Base-by-base conservation (phyloP, 2,888 invertebrate species). In the Gari tellinella region DNA sequence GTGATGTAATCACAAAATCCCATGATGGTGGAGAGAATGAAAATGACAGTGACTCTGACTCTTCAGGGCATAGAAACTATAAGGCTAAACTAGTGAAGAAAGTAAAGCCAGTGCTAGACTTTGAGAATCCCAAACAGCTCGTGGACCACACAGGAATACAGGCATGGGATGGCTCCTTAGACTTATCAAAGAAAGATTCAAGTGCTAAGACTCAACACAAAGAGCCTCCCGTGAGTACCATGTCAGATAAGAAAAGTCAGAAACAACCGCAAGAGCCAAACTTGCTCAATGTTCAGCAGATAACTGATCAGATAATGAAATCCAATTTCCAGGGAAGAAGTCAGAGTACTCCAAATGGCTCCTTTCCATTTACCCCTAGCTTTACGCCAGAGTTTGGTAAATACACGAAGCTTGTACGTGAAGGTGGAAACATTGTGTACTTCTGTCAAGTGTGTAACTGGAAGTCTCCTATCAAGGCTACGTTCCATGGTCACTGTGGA, bases 381-480 rank as follows among this genome's bases (percentile, higher is more conserved):
- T 85, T 73, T 52, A 86, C 87, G 1, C 79, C 83, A 10, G 86
- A 86, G 61, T 88, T 88, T 72, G 86, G 87, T 15, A 84, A 86
- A 62, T 86, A 81, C 48, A 88, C 87, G 15, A 86, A 86, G 58
- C 72, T 88, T 8, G 81, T 88, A 4, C 63, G 87, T 37, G 87
- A 88, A 72, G 87, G 87, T 8, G 87, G 87, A 1, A 86, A 86
- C 48, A 86, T 86, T 70, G 86, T 86, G 7, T 88, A 88, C 53
- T 88, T 88, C 61, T 88, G 87, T 72, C 87, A 88, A 61, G 83
- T 86, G 17, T 88, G 87, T 69, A 88, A 88, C 66, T 86, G 83
- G 82, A 88, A 86, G 66, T 84, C 85, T 38, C 86, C 85, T 48
- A 81, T 85, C 7, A 84, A 85, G 57, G 68, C 84, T 21, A 81